phyloP scores from a whole-genome alignment of 2,113 vertebrate species.

The Lophochroa leadbeateri region DNA sequence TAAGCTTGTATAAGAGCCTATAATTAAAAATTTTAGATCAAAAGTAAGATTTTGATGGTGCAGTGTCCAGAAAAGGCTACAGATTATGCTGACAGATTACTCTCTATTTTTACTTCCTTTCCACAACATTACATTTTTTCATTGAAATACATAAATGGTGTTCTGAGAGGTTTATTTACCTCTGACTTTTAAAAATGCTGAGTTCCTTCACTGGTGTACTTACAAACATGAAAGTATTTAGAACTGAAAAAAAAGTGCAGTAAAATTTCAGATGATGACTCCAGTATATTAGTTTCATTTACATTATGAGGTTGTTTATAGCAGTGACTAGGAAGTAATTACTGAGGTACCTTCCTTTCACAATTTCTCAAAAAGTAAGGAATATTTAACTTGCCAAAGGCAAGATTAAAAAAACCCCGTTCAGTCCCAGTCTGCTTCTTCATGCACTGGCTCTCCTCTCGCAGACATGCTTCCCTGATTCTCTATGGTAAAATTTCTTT shows the following conservation, averaged over 20 bases:
- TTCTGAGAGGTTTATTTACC: not conserved
- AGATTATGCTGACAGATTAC: not conserved
- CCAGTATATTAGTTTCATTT: not conserved
- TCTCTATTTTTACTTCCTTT: not conserved
- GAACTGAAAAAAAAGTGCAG: not conserved
- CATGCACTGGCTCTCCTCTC: accelerated
- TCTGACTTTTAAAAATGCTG: not conserved
- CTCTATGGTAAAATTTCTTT: not conserved
- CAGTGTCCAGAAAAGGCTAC: not conserved
- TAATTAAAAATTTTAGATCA: not conserved
- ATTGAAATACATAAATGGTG: not conserved
- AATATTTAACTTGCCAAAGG: not conserved
- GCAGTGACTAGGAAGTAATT: not conserved
- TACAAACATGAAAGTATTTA: not conserved
- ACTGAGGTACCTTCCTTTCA: not conserved
- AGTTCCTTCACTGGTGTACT: not conserved
- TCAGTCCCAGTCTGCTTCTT: not conserved
- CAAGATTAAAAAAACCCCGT: not conserved
- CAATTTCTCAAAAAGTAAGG: not conserved
- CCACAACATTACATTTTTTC: not conserved
- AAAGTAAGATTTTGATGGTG: not conserved
- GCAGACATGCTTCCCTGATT: not conserved
- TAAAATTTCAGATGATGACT: not conserved
- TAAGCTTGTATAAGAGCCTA: not conserved
- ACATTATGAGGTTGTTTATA: not conserved